Conservation (phyloP, 2,797 vertebrate species). For the Dromococcyx pavoninus region DNA sequence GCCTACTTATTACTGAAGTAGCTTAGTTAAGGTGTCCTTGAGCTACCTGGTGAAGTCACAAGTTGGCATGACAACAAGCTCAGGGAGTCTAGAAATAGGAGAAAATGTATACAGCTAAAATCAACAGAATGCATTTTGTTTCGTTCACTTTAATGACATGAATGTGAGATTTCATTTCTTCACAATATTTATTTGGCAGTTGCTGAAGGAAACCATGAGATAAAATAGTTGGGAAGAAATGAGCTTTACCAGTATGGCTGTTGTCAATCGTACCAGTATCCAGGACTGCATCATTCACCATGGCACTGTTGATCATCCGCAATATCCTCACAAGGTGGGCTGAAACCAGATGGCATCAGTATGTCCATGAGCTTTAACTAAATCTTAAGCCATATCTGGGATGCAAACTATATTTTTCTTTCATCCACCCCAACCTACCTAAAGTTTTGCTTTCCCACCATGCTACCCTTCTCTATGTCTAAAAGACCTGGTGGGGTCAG, state of each 20-base stretch:
- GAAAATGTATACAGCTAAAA: constrained; percentile 16
- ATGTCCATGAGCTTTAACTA: neutral
- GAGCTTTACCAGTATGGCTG: neutral
- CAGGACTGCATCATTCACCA: neutral
- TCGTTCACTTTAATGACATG: neutral
- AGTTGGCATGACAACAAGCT: constrained; percentile 63
- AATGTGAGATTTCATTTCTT: neutral
- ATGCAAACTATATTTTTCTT: neutral
- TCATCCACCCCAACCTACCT: neutral
- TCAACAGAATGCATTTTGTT: neutral
- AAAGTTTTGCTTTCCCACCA: neutral
- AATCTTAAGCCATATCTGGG: neutral
- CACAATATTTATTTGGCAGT: neutral
- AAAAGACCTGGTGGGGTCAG: neutral
- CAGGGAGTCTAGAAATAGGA: constrained; percentile 5
- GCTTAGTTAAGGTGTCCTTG: constrained; percentile 49
- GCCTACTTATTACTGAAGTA: constrained; percentile 52
- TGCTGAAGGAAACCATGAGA: neutral
- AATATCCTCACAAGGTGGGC: neutral
- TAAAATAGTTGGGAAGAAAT: neutral
- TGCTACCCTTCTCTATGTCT: neutral
- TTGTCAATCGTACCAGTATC: neutral
- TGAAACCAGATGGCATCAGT: neutral
- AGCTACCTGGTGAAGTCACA: constrained; percentile 42
- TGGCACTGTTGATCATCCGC: neutral